Conservation (phyloP, 2,888 invertebrate species). For the Diabrotica balteata region DNA sequence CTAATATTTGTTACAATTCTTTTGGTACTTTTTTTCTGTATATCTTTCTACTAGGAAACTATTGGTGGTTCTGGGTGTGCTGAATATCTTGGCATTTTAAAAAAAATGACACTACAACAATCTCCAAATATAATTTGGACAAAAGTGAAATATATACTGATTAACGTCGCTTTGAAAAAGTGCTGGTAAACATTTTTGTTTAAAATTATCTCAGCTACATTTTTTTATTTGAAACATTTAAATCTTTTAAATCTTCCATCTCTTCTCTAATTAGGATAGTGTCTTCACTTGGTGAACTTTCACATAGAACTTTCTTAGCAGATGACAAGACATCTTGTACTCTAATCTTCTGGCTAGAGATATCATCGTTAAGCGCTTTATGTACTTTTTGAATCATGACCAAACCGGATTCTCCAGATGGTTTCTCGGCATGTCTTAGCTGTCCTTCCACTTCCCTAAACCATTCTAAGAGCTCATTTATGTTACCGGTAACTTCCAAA, state of each 20-base stretch:
- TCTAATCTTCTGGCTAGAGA: constrained; percentile 89
- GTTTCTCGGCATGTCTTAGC: constrained; percentile 85
- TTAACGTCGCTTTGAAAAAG: no score
- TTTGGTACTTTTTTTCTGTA: no score
- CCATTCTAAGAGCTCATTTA: constrained; percentile 96
- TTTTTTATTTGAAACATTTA: no score
- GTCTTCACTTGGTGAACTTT: constrained; percentile 86
- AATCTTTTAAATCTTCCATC: constrained; percentile 90
- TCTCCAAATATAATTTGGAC: no score
- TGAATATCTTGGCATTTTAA: no score
- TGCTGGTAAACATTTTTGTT: no score
- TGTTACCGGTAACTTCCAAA: constrained; percentile 88
- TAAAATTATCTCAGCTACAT: no score
- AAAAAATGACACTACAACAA: no score
- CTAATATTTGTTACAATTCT: no score
- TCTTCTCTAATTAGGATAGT: constrained; percentile 87
- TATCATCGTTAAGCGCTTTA: constrained; percentile 93
- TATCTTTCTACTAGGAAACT: no score
- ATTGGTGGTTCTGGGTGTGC: no score
- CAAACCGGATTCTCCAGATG: constrained; percentile 84
- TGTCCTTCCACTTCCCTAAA: constrained; percentile 90
- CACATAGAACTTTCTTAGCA: constrained; percentile 76
- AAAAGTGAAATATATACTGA: no score
- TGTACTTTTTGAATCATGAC: constrained; percentile 93
- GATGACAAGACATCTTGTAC: constrained; percentile 91